Base-by-base conservation (phyloP, 2,888 invertebrate genomes). In the Polyploca ridens region DNA sequence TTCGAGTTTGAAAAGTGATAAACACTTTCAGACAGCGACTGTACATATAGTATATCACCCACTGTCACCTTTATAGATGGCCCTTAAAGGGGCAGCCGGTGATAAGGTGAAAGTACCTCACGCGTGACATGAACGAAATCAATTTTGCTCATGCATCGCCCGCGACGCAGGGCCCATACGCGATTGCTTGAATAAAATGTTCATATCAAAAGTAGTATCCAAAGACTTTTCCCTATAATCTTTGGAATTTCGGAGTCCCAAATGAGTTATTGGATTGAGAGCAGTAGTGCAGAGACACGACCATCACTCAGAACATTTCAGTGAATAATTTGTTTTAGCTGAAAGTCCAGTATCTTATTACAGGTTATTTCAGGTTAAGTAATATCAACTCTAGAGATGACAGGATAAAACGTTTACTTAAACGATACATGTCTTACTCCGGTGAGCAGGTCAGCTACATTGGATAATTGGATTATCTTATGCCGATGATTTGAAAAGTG, bases 401-500 rank as follows among this genome's bases (percentile, higher is more conserved):
- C 27, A 27, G 27, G 27, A 27, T 27, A 1, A 27, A 27, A 27
- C 27, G 27, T 27, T 27, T 27, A 1, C 27, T 6, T 35, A n/a
- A n/a, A 46, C 46, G 10, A 63, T 63, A 4, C 57, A 54, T 33
- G 10, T 49, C 19, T 61, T 41, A 58, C 13, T 5, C 27, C 33
- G 67, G 64, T 64, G 64, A 71, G 64, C 58, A 66, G 62, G 63
- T 68, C 44, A 62, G 64, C 65, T 75, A 71, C 76, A 78, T 78
- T 74, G 68, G 71, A 81, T 84, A 78, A 78, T 78, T 74, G 68
- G 71, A 81, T 84, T 82, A 81, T 76, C 73, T 71, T 65, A 67
- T 69, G 66, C 67, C 79, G 66, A 76, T 75, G 76, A 78, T 75
- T 78, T 76, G 71, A 75, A 70, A 73, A 74, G 74, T 69, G 68